Conservation (phyloP, 2,113 vertebrate species). For the Ailurus styani region DNA sequence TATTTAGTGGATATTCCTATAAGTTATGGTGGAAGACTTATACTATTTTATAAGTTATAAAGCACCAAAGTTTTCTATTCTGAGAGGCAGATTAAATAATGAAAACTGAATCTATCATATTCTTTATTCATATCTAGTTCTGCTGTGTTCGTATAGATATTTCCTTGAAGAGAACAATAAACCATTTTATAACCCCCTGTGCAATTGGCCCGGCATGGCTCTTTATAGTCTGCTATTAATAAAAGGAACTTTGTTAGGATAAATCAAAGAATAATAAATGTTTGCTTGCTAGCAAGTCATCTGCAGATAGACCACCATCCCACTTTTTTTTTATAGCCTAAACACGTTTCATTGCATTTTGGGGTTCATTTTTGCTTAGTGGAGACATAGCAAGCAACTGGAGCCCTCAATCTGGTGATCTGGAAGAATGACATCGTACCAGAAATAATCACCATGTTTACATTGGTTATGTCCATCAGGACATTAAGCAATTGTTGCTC, state of each 20-base stretch:
- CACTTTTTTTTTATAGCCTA: not conserved
- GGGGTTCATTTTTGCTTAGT: constrained; percentile 13
- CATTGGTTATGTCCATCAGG: not conserved
- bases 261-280: not conserved
- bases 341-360: not conserved
- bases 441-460: constrained; percentile 51
- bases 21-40: not conserved
- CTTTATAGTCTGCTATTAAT: not conserved
- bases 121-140: not conserved
- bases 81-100: not conserved
- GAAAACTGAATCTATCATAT: not conserved
- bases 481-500: constrained; percentile 26
- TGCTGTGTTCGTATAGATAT: constrained; percentile 10
- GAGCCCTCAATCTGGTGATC: not conserved
- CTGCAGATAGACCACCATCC: not conserved
- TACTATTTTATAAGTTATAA: not conserved
- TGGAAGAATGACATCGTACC: not conserved
- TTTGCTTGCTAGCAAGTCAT: not conserved
- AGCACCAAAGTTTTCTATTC: not conserved
- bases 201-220: not conserved
- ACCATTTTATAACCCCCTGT: not conserved
- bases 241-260: not conserved
- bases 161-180: not conserved
- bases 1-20: not conserved
- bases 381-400: not conserved